Conservation (phyloP, 2,113 vertebrate species). For the Halcyon malimbica region DNA sequence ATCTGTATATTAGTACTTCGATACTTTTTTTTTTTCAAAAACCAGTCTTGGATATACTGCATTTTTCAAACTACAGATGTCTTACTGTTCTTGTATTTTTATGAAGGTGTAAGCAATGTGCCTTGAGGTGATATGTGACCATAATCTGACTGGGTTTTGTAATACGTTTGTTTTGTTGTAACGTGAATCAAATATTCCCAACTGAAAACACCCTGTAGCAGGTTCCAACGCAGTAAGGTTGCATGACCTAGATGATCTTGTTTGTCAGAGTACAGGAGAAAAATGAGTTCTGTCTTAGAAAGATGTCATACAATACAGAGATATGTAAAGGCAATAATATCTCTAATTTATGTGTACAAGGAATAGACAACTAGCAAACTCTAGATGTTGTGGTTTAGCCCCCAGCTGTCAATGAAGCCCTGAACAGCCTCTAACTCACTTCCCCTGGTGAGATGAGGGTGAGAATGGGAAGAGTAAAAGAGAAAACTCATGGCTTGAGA, state of each 20-base stretch:
- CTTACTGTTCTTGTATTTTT: background rate
- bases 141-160: background rate
- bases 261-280: background rate
- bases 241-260: background rate
- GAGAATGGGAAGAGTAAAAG: background rate
- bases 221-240: background rate
- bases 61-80: background rate
- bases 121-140: background rate
- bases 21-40: background rate
- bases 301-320: background rate
- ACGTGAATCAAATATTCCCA: background rate
- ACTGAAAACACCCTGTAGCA: background rate
- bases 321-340: background rate
- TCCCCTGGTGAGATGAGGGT: rapidly evolving
- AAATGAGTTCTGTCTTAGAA: background rate
- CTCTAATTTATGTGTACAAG: background rate
- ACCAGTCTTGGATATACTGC: background rate
- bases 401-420: rapidly evolving
- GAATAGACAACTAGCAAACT: background rate
- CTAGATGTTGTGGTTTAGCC: background rate
- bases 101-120: background rate
- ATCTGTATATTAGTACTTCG: background rate
- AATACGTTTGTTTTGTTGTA: background rate
- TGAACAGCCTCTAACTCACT: rapidly evolving
- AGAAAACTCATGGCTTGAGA: background rate